These are phyloP conservation scores for Vireo griseus DNA, from an alignment of 2,797 vertebrate genomes.

Conservation along the genomic window DNA sequence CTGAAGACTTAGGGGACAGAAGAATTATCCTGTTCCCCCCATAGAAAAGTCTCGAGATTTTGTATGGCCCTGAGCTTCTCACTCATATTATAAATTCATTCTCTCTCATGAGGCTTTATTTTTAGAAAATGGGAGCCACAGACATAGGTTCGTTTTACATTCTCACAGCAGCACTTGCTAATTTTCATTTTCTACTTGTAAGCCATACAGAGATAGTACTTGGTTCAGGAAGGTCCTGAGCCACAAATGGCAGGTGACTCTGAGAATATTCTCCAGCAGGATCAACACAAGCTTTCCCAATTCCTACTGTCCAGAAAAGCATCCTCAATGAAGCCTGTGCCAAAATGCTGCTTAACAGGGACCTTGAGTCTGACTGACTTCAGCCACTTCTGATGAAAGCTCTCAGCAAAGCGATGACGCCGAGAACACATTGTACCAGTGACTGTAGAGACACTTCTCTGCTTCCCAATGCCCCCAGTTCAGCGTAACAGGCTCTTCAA, in stretches of 20 bases:
- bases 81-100: not conserved
- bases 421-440: accelerated
- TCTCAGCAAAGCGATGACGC: accelerated
- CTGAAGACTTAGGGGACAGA: not conserved
- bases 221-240: not conserved
- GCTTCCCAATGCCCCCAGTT: not conserved
- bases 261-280: not conserved
- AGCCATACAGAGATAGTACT: not conserved
- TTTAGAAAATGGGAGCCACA: not conserved
- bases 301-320: not conserved
- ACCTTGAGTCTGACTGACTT: not conserved
- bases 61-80: not conserved
- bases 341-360: not conserved
- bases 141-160: not conserved
- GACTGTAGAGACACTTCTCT: not conserved
- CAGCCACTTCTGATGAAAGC: not conserved
- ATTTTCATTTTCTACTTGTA: not conserved
- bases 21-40: not conserved
- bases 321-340: not conserved
- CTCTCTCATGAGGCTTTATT: not conserved
- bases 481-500: not conserved
- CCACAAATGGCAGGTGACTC: not conserved
- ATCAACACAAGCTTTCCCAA: not conserved
- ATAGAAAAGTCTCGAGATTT: not conserved
- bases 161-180: not conserved